These are phyloP conservation scores for Drosophila obscura DNA, from an alignment of 1,140 invertebrate genomes.

Conservation along the genomic window DNA sequence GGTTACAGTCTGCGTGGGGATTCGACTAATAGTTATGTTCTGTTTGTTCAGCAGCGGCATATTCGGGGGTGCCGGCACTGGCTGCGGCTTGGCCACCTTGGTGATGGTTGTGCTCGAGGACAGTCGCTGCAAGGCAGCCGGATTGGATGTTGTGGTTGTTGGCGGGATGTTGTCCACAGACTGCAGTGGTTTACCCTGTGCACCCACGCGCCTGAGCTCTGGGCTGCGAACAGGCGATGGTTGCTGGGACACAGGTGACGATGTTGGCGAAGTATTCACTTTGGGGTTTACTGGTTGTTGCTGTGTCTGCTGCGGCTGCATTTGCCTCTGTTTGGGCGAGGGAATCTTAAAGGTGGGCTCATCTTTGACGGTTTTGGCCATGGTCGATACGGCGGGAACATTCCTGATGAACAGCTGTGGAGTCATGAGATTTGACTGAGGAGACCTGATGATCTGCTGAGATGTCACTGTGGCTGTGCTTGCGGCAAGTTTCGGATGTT, in stretches of 20 bases:
- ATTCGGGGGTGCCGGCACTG: slow-evolving; percentile 29
- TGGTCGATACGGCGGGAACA: slow-evolving; percentile 20
- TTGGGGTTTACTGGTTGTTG: slow-evolving; percentile 21
- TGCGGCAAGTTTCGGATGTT: slow-evolving; percentile 7
- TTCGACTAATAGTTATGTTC: slow-evolving; percentile 78
- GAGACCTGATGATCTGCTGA: slow-evolving; percentile 66
- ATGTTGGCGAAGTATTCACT: neutral
- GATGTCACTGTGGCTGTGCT: slow-evolving; percentile 56
- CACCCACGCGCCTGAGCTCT: slow-evolving; percentile 54
- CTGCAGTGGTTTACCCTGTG: slow-evolving; percentile 38
- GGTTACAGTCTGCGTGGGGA: slow-evolving; percentile 30
- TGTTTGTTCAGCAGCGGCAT: slow-evolving; percentile 72
- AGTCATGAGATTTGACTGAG: slow-evolving; percentile 23
- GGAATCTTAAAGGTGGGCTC: slow-evolving; percentile 52
- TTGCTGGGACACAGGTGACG: neutral
- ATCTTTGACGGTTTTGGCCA: slow-evolving; percentile 18
- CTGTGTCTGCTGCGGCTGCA: slow-evolving; percentile 12
- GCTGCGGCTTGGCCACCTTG: slow-evolving; percentile 50
- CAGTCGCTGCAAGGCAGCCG: slow-evolving; percentile 69
- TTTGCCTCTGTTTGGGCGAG: slow-evolving; percentile 40
- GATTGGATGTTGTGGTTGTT: slow-evolving; percentile 23
- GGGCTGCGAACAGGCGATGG: slow-evolving; percentile 6
- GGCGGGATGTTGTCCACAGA: slow-evolving; percentile 2
- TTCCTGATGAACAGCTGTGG: slow-evolving; percentile 62
- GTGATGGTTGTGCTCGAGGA: slow-evolving; percentile 71